Base-by-base conservation (phyloP, 2,113 vertebrate species). In the Halichoerus grypus region DNA sequence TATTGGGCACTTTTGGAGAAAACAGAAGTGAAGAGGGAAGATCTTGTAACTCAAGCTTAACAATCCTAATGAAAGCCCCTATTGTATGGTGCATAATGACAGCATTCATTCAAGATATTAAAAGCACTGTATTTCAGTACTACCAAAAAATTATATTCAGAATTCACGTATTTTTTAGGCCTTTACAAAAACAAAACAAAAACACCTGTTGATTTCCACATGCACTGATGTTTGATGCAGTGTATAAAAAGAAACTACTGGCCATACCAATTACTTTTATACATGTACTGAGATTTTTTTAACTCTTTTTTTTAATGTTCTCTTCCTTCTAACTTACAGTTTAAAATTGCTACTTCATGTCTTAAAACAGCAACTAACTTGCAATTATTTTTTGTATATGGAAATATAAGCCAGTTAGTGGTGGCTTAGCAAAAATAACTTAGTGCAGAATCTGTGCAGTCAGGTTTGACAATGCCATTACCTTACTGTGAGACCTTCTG, bases 351-450 rank as follows among this genome's bases (percentile, higher is more conserved):
- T 94, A 39, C 26, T 46, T 24, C 7, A 7, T 85, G 14, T 88
- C 46, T 92, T 96, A 92, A 92, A 89, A 28, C 15, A 81, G 6
- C n/a, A 97, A 65, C 26, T 31, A 63, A 80, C 16, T 92, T 69
- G 67, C 5, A 77, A 5, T 88, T 77, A 51, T 88, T 84, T 83
- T 94, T 69, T 96, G 31, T 83, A 88, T 71, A 57, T 49, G 36
- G 79, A 96, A 85, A 80, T 80, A 31, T 67, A 89, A 88, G 36
- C 14, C 80, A 90, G 36, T 61, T 88, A 86, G n/a, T 91, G 39
- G 15, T 87, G 26, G 15, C 36, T 89, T 83, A 92, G 18, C 26
- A 77, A 91, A 94, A 69, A 69, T 77, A 65, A 65, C 42, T 42
- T 46, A 74, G 7, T 59, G 18, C 59, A 59, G 42, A 63, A 39